Conservation (phyloP, 2,113 vertebrate species). For the Leptobrachium leishanense region DNA sequence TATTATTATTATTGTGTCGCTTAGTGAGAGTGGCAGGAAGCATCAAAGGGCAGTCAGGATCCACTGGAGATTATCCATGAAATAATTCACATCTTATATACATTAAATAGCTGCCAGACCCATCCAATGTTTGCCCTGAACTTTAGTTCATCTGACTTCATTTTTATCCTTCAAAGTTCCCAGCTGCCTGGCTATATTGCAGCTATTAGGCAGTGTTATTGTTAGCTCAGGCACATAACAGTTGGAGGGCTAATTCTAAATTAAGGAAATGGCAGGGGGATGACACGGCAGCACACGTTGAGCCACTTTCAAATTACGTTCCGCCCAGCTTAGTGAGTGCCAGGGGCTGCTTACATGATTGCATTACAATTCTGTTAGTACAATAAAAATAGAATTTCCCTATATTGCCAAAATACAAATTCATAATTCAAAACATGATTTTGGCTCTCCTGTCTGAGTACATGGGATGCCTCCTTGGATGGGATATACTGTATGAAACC, state of each 20-base stretch:
- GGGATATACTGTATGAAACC: too few species aligned
- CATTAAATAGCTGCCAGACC: constrained; percentile 65
- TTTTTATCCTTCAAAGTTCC: constrained; percentile 67
- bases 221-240: constrained; percentile 58
- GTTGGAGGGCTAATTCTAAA: constrained; percentile 59
- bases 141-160: constrained; percentile 66
- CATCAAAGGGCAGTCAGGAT: constrained; percentile 61
- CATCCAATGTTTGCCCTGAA: constrained; percentile 61
- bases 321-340: neutral
- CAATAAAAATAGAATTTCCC: too few species aligned
- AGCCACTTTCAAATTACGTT: constrained; percentile 41
- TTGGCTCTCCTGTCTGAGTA: too few species aligned
- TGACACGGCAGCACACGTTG: constrained; percentile 52
- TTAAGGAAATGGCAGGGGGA: constrained; percentile 63
- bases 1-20: constrained; percentile 50
- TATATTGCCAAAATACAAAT: too few species aligned
- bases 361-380: too few species aligned
- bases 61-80: constrained; percentile 66
- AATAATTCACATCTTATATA: constrained; percentile 69
- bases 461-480: too few species aligned
- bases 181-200: constrained; percentile 61
- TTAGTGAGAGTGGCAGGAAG: constrained; percentile 52
- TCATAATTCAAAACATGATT: too few species aligned
- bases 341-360: too few species aligned
- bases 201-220: constrained; percentile 59